Base-by-base conservation (phyloP, 2,113 vertebrate species). In the Apistogramma diplotaenia region DNA sequence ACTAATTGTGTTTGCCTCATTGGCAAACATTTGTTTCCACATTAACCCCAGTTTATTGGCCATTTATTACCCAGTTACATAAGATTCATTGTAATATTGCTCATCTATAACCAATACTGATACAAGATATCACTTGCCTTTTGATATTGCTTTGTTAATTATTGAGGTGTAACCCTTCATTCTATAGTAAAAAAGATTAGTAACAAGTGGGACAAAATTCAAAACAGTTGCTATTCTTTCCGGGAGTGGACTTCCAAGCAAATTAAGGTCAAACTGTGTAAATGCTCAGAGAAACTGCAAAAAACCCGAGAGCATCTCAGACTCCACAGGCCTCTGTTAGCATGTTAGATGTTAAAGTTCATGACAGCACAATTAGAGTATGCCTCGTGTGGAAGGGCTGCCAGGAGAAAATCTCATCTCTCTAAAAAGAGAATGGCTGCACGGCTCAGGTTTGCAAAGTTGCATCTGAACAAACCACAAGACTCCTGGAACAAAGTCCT, bases 231-330 rank as follows among this genome's bases (percentile, higher is more conserved):
- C 12, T 4, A 43, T 15, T 4, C 40, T 5, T 43, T 13, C 40
- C 37, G 12, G 37, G 11, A 65, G 43, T 27, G 15, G 4, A 65
- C 15, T 25, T 16, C 16, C 8, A 16, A 43, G 37, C 37, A 67
- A 67, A 37, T 67, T 67, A 27, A 1, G 61, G 13, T 65, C 61
- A 43, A 4, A 43, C 16, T 1, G 61, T 40, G 40, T 8, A 27
- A 27, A 67, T 27, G 61, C 0, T 67, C 21, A 67, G 10, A 67
- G 61, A 67, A 4, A 23, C 21, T 6, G 15, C 16, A 65, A 3
- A 65, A 4, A 1, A 0, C 0, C 37, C 61, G 18, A 46, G 21
- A 46, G 8, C 61, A 46, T 67, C 21, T 19, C 61, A 67, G 37
- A 67, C 61, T 65, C 15, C 27, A 65, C 9, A 11, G 37, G 61